Base-by-base conservation (phyloP, 1,140 invertebrate genomes). In the Heliothis subflexa region DNA sequence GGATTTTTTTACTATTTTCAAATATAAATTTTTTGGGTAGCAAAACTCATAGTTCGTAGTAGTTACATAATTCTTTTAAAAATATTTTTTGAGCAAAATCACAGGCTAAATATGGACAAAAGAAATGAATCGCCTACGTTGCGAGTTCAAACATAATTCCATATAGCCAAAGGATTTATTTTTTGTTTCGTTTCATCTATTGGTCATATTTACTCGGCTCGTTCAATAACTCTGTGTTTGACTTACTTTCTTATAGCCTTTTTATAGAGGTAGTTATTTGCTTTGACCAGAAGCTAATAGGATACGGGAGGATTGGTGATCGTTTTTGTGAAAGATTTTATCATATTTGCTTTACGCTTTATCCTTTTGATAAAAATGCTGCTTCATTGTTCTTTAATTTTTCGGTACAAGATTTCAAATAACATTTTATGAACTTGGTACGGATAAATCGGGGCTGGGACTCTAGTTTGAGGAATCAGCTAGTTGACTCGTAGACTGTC, bases 241-340 rank as follows among this genome's bases (percentile, higher is more conserved):
- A 68, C 70, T 55, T 78, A 16, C 14, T 9, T 72, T 68, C 55
- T 74, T 62, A 62, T 62, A 62, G 57, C 55, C 40, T 49, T 62
- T 74, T 78, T 78, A 78, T 55, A n/a, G n/a, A n/a, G n/a, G n/a
- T n/a, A 28, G 68, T 33, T 47, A 70, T 78, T 78, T 78, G 18
- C 57, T 72, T 62, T 78, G 77, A 40, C 49, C 68, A 47, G 68
- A 16, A 71, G 45, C 45, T 70, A 71, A 71, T 71, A 78, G 16
- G 13, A 40, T 55, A 45, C 13, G 5, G 45, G 50, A 12, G 52
- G 49, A 52, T 16, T n/a, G 16, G 21, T n/a, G 40, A 49, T 66
- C 18, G n/a, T 62, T 50, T 47, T 61, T 62, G 45, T 16, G 21
- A 57, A 12, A 62, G 10, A 13, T 14, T 13, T 40, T 1, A 33